These are phyloP conservation scores for Phytoseiulus persimilis DNA, from an alignment of 2,888 invertebrate genomes.

Conservation along the genomic window DNA sequence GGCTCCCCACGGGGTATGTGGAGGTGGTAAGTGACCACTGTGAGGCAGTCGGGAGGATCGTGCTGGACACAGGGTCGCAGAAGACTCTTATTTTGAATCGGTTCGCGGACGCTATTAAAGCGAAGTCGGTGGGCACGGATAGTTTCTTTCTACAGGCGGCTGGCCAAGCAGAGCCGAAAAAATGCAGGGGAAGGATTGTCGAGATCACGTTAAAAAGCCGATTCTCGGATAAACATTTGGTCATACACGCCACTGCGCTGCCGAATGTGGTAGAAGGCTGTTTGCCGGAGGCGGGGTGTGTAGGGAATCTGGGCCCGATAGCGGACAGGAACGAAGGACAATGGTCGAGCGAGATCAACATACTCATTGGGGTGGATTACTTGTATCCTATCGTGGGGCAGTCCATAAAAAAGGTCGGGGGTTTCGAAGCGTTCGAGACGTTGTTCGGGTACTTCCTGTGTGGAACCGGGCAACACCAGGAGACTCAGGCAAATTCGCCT, in stretches of 20 bases:
- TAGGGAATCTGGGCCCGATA: neutral
- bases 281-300: neutral
- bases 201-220: neutral
- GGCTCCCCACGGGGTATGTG: neutral
- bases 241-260: neutral
- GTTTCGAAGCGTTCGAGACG: neutral
- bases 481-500: slow-evolving; percentile 50
- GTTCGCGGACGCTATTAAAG: neutral
- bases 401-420: neutral
- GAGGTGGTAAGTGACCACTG: neutral
- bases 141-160: neutral
- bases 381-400: neutral
- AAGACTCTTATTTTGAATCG: neutral
- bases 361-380: neutral
- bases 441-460: neutral
- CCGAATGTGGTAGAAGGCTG: neutral
- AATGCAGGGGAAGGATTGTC: neutral
- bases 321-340: neutral
- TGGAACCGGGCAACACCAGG: slow-evolving; percentile 55
- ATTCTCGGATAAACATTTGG: neutral
- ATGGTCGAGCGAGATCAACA: neutral
- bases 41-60: neutral
- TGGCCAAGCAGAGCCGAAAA: neutral
- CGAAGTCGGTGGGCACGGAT: neutral
- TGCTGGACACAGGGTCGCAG: neutral